Evolutionary conservation across 2,113 vertebrate species (phyloP).

Genomic region (Vanacampus margaritifer): DNA sequence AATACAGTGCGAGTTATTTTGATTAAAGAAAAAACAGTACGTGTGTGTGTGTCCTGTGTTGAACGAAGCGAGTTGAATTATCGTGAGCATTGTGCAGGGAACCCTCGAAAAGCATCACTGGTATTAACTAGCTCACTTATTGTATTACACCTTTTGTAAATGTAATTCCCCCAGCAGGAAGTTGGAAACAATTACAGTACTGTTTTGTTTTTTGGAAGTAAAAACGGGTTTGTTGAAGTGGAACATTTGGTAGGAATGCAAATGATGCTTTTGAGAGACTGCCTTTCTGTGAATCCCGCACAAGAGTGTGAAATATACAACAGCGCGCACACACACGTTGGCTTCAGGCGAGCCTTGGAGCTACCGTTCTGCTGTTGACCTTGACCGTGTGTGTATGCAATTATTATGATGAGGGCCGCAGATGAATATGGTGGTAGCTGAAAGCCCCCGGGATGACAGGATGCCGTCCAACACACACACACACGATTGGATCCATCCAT

Average conservation of each 20-base stretch:
- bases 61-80: not conserved
- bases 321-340: slow-evolving; percentile 15
- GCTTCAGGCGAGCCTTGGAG: slow-evolving; percentile 52
- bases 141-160: not conserved
- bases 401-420: slow-evolving; percentile 59
- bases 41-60: not conserved
- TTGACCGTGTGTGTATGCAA: slow-evolving; percentile 51
- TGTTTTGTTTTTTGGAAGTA: not conserved
- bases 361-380: slow-evolving; percentile 54
- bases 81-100: not conserved
- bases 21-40: too few species aligned
- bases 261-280: not conserved
- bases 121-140: not conserved
- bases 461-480: slow-evolving; percentile 45
- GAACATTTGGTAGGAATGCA: not conserved
- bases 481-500: slow-evolving; percentile 58
- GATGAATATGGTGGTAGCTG: slow-evolving; percentile 56
- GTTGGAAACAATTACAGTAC: not conserved
- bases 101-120: not conserved
- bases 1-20: too few species aligned
- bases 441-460: slow-evolving; percentile 52
- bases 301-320: slow-evolving; percentile 5
- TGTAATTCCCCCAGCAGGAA: not conserved
- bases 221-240: not conserved
- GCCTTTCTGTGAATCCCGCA: not conserved